Evolutionary conservation across 1,140 invertebrate species (phyloP).

Genomic region (Holcopasites calliopsidis): DNA sequence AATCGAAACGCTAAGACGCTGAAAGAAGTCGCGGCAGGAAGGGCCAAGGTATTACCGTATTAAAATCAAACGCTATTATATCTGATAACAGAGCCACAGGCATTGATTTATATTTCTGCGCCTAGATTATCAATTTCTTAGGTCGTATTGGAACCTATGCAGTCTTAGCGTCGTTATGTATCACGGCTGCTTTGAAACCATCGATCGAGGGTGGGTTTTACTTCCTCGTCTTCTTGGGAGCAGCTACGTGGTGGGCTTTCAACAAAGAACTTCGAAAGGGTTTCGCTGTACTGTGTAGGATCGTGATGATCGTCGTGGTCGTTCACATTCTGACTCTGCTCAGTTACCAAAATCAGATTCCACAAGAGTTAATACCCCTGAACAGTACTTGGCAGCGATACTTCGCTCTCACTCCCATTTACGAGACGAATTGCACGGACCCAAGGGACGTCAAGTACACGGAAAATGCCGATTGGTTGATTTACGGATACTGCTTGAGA

Average conservation of each 20-base stretch:
- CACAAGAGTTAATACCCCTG: conserved; percentile 86
- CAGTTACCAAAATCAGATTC: conserved; percentile 92
- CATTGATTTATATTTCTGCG: background rate
- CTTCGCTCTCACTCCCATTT: conserved; percentile 83
- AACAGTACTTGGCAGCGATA: conserved; percentile 87
- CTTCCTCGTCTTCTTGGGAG: conserved; percentile 91
- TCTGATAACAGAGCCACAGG: too few relatives aligned
- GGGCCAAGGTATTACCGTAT: conserved; percentile 59
- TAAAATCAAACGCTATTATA: background rate
- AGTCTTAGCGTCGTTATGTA: conserved; percentile 86
- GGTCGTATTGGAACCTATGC: conserved; percentile 84
- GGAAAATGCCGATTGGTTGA: conserved; percentile 83
- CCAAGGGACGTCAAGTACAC: conserved; percentile 83
- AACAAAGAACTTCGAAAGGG: conserved; percentile 86
- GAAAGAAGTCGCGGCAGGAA: conserved; percentile 67
- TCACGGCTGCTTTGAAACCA: conserved; percentile 88
- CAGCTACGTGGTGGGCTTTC: conserved; percentile 93
- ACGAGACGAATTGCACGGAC: conserved; percentile 82
- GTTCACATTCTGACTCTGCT: conserved; percentile 89
- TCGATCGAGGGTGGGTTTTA: conserved; percentile 91
- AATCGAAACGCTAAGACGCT: conserved; percentile 64
- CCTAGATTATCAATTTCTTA: conserved; percentile 77
- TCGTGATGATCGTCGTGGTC: conserved; percentile 87
- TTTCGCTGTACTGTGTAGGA: conserved; percentile 87
- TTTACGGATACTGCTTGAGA: conserved; percentile 87